Evolutionary conservation across 2,888 invertebrate genomes (phyloP).

Genomic region (Sarcophaga carnaria): DNA sequence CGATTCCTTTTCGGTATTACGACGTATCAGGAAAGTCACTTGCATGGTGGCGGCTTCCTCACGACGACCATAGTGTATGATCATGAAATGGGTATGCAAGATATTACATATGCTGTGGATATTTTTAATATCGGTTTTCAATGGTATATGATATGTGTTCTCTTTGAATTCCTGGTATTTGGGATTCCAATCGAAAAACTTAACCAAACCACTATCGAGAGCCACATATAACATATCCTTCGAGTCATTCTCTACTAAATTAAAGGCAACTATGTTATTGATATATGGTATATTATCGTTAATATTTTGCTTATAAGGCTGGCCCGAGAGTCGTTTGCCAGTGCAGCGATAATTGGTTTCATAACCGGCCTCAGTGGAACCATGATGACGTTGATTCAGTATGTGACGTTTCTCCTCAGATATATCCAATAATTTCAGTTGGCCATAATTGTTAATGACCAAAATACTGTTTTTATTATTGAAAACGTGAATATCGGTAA

Average conservation of each 20-base stretch:
- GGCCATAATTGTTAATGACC: slow-evolving; percentile 78
- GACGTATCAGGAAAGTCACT: slow-evolving; percentile 74
- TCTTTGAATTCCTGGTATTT: slow-evolving; percentile 72
- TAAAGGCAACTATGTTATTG: slow-evolving; percentile 70
- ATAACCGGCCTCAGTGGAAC: slow-evolving; percentile 54
- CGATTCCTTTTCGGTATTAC: slow-evolving; percentile 71
- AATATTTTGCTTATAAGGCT: slow-evolving; percentile 70
- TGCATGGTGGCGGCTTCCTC: slow-evolving; percentile 69
- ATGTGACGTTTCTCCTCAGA: slow-evolving; percentile 73
- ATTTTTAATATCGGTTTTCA: slow-evolving; percentile 70
- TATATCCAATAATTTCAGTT: slow-evolving; percentile 78
- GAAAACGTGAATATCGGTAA: slow-evolving; percentile 76
- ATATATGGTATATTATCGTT: slow-evolving; percentile 52
- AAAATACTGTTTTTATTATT: slow-evolving; percentile 76
- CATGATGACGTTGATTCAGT: slow-evolving; percentile 67
- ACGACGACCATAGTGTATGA: slow-evolving; percentile 67
- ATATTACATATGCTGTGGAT: slow-evolving; percentile 75
- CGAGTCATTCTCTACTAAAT: slow-evolving; percentile 61
- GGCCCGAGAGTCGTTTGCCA: slow-evolving; percentile 45
- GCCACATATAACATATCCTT: slow-evolving; percentile 75
- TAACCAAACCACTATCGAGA: slow-evolving; percentile 76
- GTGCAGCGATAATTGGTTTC: slow-evolving; percentile 32
- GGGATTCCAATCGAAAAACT: slow-evolving; percentile 76
- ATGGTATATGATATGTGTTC: slow-evolving; percentile 54
- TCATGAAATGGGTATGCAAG: slow-evolving; percentile 74